phyloP scores from a whole-genome alignment of 2,797 vertebrate species.

The Diplodus puntazzo region DNA sequence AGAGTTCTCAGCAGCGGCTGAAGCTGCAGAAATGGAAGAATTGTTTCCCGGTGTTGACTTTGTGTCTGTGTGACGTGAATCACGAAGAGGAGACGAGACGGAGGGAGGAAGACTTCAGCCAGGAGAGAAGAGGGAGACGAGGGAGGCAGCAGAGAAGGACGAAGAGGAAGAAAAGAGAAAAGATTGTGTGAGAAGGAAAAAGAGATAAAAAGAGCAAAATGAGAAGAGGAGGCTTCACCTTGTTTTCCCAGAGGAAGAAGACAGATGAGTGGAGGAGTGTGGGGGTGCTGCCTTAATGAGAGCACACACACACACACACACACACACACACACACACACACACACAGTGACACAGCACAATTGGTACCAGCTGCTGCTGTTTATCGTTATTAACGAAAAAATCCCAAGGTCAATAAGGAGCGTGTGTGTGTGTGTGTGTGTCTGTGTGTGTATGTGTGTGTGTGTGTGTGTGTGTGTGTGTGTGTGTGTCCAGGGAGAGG shows the following conservation, averaged over 20 bases:
- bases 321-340: slow-evolving; percentile 53
- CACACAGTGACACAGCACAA: slow-evolving; percentile 72
- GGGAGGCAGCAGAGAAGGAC: neutral
- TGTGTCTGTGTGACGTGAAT: neutral
- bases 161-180: neutral
- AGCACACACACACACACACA: slow-evolving; percentile 28
- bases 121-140: neutral
- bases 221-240: slow-evolving; percentile 15
- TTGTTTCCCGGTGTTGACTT: neutral
- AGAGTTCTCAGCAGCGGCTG: neutral
- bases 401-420: slow-evolving; percentile 43
- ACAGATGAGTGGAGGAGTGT: slow-evolving; percentile 48
- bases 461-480: neutral
- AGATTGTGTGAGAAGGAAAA: neutral
- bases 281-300: slow-evolving; percentile 45
- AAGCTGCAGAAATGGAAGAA: too few relatives aligned
- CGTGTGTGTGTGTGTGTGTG: slow-evolving; percentile 26
- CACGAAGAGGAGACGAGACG: neutral
- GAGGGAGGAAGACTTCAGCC: neutral
- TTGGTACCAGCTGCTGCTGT: slow-evolving; percentile 82
- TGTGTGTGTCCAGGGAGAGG: neutral
- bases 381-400: slow-evolving; percentile 51
- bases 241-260: slow-evolving; percentile 36
- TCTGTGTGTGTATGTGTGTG: slow-evolving; percentile 18
- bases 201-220: neutral